Conservation (phyloP, 2,888 invertebrate genomes). For the Dryobotodes eremita region DNA sequence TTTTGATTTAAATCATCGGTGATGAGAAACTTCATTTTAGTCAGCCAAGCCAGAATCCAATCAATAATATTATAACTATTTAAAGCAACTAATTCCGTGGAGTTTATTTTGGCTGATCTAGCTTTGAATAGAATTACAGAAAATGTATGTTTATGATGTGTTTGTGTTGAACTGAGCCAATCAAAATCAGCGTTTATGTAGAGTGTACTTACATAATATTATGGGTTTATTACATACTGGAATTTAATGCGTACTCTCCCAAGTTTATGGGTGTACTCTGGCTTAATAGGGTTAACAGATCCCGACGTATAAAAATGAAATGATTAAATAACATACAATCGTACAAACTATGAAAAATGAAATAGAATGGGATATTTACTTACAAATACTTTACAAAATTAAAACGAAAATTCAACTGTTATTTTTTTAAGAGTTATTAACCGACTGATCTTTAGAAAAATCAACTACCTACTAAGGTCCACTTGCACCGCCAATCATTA, state of each 20-base stretch:
- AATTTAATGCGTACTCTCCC: conserved; percentile 32
- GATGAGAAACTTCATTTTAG: not conserved
- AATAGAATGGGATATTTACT: not conserved
- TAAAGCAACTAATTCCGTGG: conserved; percentile 7
- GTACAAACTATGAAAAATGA: too few species aligned
- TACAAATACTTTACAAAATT: not conserved
- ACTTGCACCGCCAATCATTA: too few species aligned
- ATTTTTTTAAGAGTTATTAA: not conserved
- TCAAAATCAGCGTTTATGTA: conserved; percentile 47
- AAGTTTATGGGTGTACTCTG: conserved; percentile 45
- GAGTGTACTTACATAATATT: conserved; percentile 47
- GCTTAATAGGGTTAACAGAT: conserved; percentile 33
- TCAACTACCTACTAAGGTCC: not conserved
- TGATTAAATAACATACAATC: conserved; percentile 17
- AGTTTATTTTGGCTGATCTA: conserved; percentile 42
- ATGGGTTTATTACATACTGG: conserved; percentile 46
- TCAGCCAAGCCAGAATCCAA: conserved; percentile 5
- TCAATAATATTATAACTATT: conserved; percentile 38
- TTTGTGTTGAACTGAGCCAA: conserved; percentile 43
- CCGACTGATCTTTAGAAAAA: not conserved
- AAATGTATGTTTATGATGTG: conserved; percentile 35
- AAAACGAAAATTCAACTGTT: not conserved
- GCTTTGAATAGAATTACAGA: conserved; percentile 28
- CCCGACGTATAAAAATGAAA: conserved; percentile 19
- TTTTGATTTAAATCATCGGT: not conserved